Percentiles rank a stretch among this genome's conserved stretches.
Evolutionary conservation across 2,888 invertebrate species (phyloP).

Genomic region (Caenorhabditis drosophilae): DNA sequence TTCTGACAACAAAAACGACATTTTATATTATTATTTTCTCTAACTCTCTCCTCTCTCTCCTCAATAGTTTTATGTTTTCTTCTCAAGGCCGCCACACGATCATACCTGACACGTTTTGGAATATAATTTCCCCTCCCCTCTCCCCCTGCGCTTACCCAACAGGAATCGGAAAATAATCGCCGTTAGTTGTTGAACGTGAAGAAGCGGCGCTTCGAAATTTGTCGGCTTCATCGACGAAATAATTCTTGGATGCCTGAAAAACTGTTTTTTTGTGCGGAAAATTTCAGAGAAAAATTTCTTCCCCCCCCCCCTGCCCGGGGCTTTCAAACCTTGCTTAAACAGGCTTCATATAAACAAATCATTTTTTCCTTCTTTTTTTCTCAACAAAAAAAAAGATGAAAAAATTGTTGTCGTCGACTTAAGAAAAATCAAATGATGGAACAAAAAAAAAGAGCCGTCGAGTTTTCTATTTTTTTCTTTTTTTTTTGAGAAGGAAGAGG

Average conservation of each 20-base stretch:
- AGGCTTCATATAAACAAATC: slow-evolving; percentile 2
- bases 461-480: neutral
- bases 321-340: no score
- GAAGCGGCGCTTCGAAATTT: neutral
- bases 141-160: no score
- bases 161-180: neutral
- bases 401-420: neutral
- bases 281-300: neutral
- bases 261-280: neutral
- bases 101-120: no score
- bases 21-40: no score
- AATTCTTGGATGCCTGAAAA: neutral
- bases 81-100: no score
- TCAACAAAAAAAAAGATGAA: neutral
- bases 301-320: no score
- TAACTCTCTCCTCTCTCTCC: no score
- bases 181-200: neutral
- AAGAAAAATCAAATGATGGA: neutral
- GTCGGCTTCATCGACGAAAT: neutral
- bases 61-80: no score
- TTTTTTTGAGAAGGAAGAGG: neutral
- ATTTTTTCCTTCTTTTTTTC: no score
- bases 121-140: no score
- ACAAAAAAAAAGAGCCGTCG: neutral
- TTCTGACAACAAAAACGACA: no score